These are phyloP conservation scores for Menidia menidia DNA, from an alignment of 2,797 vertebrate genomes.

Conservation along the genomic window DNA sequence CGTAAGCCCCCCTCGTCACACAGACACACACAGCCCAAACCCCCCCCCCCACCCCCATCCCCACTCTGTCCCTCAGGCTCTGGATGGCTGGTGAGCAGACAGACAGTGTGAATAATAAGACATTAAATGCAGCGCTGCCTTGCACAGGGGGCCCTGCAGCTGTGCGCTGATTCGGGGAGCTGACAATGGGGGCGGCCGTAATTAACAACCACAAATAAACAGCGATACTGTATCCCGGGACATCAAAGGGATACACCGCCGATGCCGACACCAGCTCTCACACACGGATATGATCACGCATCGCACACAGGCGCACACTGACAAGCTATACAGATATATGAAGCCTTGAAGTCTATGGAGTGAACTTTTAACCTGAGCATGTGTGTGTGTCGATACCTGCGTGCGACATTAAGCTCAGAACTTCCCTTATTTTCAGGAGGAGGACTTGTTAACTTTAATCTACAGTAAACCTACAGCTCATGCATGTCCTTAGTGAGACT, in stretches of 20 bases:
- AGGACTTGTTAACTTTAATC: neutral
- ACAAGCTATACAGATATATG: neutral
- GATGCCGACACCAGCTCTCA: slow-evolving; percentile 18
- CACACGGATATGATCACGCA: slow-evolving; percentile 34
- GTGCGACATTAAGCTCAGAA: neutral
- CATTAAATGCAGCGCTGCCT: slow-evolving; percentile 66
- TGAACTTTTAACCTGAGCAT: slow-evolving; percentile 1
- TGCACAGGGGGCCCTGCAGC: slow-evolving; percentile 67
- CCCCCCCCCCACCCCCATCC: slow-evolving; percentile 18
- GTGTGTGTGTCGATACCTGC: neutral
- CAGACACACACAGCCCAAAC: slow-evolving; percentile 29
- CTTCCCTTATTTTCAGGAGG: neutral
- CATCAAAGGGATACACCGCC: slow-evolving; percentile 30
- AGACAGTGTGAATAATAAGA: slow-evolving; percentile 79
- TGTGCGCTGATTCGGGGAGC: slow-evolving; percentile 65
- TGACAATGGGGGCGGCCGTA: slow-evolving; percentile 45
- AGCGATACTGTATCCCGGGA: slow-evolving; percentile 39
- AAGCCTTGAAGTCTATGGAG: neutral
- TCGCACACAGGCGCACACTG: neutral
- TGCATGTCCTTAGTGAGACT: no score
- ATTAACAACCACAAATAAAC: slow-evolving; percentile 69
- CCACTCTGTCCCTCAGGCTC: slow-evolving; percentile 53
- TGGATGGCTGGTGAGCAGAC: slow-evolving; percentile 68
- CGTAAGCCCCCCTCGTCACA: slow-evolving; percentile 52
- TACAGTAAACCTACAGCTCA: neutral